A percentile compares a stretch with the other conserved stretches of the same genome.
These are phyloP conservation scores for Lycodopsis pacificus DNA, from an alignment of 2,797 vertebrate species.

Conservation along the genomic window DNA sequence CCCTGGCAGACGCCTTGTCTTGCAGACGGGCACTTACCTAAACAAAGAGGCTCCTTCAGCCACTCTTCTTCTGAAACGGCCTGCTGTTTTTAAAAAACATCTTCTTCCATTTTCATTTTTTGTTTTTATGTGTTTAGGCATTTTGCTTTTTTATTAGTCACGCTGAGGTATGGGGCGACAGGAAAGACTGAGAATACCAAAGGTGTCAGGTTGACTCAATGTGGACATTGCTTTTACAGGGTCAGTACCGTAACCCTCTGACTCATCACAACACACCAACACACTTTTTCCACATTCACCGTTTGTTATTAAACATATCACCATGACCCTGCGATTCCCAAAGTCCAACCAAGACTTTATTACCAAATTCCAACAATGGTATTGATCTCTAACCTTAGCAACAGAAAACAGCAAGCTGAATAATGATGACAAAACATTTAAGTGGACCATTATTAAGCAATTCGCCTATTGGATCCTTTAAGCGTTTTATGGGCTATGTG, in stretches of 20 bases:
- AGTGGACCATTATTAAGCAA: constrained; percentile 13
- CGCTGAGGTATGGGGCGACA: constrained; percentile 13
- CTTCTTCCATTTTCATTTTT: constrained; percentile 32
- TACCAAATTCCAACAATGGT: constrained; percentile 18
- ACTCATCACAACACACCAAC: constrained; percentile 53
- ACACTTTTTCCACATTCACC: constrained; percentile 62
- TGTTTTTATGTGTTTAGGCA: constrained; percentile 8
- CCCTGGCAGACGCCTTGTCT: constrained; percentile 38
- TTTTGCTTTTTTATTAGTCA: constrained; percentile 29
- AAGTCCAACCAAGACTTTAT: constrained; percentile 28
- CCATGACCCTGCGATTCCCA: constrained; percentile 36
- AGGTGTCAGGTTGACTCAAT: constrained; percentile 23
- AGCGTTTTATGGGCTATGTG: neutral
- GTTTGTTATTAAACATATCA: constrained; percentile 55
- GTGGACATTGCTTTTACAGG: constrained; percentile 19
- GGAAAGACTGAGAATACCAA: constrained; percentile 25
- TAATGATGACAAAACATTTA: constrained; percentile 16
- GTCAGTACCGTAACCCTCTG: constrained; percentile 45
- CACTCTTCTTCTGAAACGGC: constrained; percentile 36
- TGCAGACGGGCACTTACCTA: constrained; percentile 31
- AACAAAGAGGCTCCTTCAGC: constrained; percentile 54
- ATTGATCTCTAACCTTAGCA: constrained; percentile 44
- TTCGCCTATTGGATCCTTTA: neutral
- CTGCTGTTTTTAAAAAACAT: constrained; percentile 21
- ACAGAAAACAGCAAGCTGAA: constrained; percentile 22